Evolutionary conservation across 2,113 vertebrate genomes (phyloP).

Genomic region (Pungitius pungitius): DNA sequence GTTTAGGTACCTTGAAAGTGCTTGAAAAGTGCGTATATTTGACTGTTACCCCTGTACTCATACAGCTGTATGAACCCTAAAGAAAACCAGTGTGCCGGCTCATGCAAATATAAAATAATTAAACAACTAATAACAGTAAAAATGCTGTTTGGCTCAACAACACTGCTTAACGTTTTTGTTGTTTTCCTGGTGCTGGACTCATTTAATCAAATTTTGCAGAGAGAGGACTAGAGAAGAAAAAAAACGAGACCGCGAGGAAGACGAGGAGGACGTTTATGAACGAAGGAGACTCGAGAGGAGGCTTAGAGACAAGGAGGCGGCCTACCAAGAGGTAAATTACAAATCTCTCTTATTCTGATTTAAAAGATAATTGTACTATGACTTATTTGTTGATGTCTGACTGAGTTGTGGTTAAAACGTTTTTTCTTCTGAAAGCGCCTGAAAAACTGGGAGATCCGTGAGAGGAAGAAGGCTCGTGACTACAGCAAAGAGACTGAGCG

Average conservation of each 20-base stretch:
- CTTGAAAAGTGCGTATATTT: neutral
- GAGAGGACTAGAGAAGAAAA: slow-evolving; percentile 91
- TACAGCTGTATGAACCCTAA: neutral
- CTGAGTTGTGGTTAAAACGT: neutral
- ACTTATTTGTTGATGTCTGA: too few species aligned
- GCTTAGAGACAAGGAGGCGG: slow-evolving; percentile 95
- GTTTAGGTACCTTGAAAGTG: neutral
- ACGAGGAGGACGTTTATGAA: slow-evolving; percentile 96
- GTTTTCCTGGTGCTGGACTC: neutral
- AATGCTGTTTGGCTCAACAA: neutral
- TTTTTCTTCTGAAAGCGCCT: slow-evolving; percentile 82
- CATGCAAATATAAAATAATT: neutral
- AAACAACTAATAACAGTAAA: neutral
- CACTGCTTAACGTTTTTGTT: neutral
- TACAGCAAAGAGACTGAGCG: slow-evolving; percentile 92
- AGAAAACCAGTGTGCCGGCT: neutral
- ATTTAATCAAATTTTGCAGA: slow-evolving; percentile 64
- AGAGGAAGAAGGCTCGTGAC: slow-evolving; percentile 93
- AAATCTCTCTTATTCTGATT: neutral
- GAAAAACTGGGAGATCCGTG: slow-evolving; percentile 95
- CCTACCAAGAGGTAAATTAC: slow-evolving; percentile 91
- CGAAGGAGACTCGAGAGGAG: slow-evolving; percentile 94
- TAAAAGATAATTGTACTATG: neutral
- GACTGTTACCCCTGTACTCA: neutral
- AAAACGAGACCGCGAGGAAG: slow-evolving; percentile 91